Base-by-base conservation (phyloP, 1,140 invertebrate species). In the Drosophila watanabei region DNA sequence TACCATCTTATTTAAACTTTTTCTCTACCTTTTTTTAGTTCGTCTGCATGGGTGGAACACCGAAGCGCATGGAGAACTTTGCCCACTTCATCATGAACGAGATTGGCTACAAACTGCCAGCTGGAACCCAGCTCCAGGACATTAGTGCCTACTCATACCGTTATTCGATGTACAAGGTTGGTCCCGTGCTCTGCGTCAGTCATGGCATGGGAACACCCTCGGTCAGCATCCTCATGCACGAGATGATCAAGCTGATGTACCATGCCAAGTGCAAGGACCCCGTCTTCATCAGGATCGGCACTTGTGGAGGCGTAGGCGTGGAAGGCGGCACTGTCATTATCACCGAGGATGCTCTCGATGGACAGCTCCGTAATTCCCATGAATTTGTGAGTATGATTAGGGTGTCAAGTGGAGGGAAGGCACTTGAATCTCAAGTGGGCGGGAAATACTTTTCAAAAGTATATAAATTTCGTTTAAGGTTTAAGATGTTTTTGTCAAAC, bases 21-120 rank as follows among this genome's bases (percentile, higher is more conserved):
- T 33, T 5, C 35, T 10, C 41, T 52, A 48, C 49, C 54, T 45
- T 56, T 48, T 52, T 39, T 33, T 33, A 99, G 98, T 99, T 99
- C 94, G 98, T 99, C 11, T 99, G 98, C 94, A 98, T 99, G 96
- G 98, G 99, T 52, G 99, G 99, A 11, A 99, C 98, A 16, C 97
- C 98, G 6, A 98, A 97, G 89, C 95, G 99, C 35, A 98, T 99
- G 97, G 96, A 98, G 93, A 95, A 97, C 81, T 99, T 99, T 93
- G 98, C 98, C 30, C 95, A 97, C 92, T 97, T 95, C 87, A 98
- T 99, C 73, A 97, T 98, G 97, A 95, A 97, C 75, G 97, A 98
- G 94, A 97, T 98, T 73, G 97, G 97, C 5, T 96, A 98, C 93
- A 97, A 97, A 93, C 94, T 98, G 75, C 98, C 98, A 0, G 96